phyloP scores from a whole-genome alignment of 2,888 invertebrate genomes.

The Ochropacha duplaris region DNA sequence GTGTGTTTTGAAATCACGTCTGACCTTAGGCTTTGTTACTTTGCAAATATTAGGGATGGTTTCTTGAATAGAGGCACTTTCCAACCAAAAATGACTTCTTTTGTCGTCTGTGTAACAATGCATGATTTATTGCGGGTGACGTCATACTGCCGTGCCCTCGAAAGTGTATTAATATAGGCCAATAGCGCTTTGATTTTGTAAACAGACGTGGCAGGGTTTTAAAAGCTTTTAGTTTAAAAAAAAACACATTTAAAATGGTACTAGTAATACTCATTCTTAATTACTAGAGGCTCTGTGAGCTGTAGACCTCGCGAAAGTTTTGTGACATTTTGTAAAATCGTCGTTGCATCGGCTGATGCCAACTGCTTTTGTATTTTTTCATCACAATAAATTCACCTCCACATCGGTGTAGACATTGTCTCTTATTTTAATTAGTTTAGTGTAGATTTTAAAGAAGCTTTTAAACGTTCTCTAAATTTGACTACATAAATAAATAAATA shows the following conservation, averaged over 20 bases:
- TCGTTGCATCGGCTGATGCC: too few species aligned
- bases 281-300: too few species aligned
- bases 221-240: neutral
- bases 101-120: slow-evolving; percentile 70
- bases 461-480: too few species aligned
- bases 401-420: too few species aligned
- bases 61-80: slow-evolving; percentile 62
- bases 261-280: too few species aligned
- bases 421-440: too few species aligned
- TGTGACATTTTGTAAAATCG: too few species aligned
- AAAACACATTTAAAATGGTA: neutral
- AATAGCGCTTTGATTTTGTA: neutral
- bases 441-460: too few species aligned
- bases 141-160: slow-evolving; percentile 41
- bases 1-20: slow-evolving; percentile 15
- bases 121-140: slow-evolving; percentile 66
- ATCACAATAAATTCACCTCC: too few species aligned
- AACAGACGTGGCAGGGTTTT: neutral
- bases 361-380: too few species aligned
- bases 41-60: slow-evolving; percentile 50
- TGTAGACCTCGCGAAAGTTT: too few species aligned
- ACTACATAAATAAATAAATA: too few species aligned
- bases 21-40: slow-evolving; percentile 36
- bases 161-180: slow-evolving; percentile 32
- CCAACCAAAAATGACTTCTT: slow-evolving; percentile 75